These are phyloP conservation scores for Leptobrachium ailaonicum DNA, from an alignment of 2,113 vertebrate genomes.

Conservation along the genomic window DNA sequence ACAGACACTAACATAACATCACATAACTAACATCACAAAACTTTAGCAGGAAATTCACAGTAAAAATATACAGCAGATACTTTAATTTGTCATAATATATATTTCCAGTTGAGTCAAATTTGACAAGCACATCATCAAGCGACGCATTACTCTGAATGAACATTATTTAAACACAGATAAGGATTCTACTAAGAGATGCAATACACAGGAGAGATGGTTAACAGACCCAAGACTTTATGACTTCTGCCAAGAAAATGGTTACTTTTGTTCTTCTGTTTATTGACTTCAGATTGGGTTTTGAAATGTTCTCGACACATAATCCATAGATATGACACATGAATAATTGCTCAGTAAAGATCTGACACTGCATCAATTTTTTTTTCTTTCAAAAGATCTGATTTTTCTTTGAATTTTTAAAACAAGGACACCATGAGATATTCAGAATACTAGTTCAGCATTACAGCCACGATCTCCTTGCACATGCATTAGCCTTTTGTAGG, in stretches of 20 bases:
- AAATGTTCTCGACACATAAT: conserved; percentile 48
- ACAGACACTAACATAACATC: too few relatives aligned
- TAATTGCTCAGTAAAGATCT: conserved; percentile 51
- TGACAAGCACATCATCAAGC: background rate
- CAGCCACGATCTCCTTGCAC: conserved; percentile 24
- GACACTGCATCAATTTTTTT: conserved; percentile 40
- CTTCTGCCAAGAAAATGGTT: conserved; percentile 43
- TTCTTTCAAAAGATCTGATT: conserved; percentile 44
- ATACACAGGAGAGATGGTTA: conserved; percentile 41
- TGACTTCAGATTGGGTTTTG: conserved; percentile 46
- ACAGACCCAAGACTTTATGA: conserved; percentile 43
- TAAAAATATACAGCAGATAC: background rate
- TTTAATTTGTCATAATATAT: background rate
- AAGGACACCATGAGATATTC: conserved; percentile 44
- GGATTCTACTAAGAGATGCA: conserved; percentile 32
- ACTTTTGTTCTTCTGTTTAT: conserved; percentile 47
- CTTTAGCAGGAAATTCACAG: too few relatives aligned
- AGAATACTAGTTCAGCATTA: conserved; percentile 42
- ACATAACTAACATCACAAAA: too few relatives aligned
- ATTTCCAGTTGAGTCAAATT: background rate
- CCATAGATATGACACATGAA: conserved; percentile 50
- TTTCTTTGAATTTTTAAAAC: conserved; percentile 45
- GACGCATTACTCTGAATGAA: background rate
- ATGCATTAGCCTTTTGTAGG: conserved; percentile 23
- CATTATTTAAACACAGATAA: conserved; percentile 12